Conservation (phyloP, 2,888 invertebrate genomes). For the Lithophane leautieri region DNA sequence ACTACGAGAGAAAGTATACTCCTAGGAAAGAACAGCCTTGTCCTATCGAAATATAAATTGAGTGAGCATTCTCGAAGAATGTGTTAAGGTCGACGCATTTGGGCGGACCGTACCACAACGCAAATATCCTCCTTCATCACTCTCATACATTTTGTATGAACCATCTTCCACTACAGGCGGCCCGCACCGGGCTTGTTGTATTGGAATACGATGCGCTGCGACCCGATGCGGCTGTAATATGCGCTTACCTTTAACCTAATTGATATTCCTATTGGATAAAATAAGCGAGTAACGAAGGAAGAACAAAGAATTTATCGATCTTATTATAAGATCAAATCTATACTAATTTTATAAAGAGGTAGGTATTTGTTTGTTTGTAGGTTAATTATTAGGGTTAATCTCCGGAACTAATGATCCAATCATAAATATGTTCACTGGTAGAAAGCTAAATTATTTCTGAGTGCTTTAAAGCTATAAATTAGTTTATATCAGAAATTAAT, state of each 20-base stretch:
- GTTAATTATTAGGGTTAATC: too few species aligned
- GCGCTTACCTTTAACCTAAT: background rate
- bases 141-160: conserved; percentile 6
- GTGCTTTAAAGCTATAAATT: too few species aligned
- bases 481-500: too few species aligned
- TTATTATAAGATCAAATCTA: conserved; percentile 18
- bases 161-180: too few species aligned
- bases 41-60: conserved; percentile 70
- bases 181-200: background rate
- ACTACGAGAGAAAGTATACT: conserved; percentile 79
- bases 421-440: too few species aligned
- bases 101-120: background rate
- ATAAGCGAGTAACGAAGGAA: background rate
- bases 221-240: background rate
- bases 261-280: conserved; percentile 10
- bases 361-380: too few species aligned
- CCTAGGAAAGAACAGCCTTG: conserved; percentile 77
- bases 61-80: conserved; percentile 4
- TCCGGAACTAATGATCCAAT: too few species aligned
- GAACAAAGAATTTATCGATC: conserved; percentile 9
- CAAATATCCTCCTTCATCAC: too few species aligned
- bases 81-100: background rate
- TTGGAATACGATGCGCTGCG: background rate
- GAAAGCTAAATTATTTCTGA: too few species aligned
- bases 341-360: too few species aligned